phyloP scores from a whole-genome alignment of 1,140 invertebrate genomes.

The Heliothis virescens region DNA sequence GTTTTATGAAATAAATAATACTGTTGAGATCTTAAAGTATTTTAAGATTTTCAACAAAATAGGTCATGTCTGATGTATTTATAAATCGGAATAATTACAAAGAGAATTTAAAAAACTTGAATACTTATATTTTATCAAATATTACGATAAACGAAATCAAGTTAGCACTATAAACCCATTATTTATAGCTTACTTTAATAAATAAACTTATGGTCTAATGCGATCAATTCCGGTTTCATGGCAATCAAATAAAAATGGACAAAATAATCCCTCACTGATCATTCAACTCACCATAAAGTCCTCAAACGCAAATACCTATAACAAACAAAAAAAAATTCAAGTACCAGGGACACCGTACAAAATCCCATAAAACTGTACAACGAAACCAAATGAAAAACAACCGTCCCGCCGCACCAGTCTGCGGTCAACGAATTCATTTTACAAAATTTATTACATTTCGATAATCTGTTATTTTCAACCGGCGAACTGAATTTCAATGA shows the following conservation, averaged over 20 bases:
- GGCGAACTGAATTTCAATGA: conserved; percentile 55
- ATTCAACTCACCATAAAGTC: background rate
- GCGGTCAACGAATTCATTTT: conserved; percentile 70
- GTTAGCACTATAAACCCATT: too few species aligned
- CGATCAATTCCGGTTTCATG: too few species aligned
- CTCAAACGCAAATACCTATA: background rate
- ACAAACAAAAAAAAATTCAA: conserved; percentile 7
- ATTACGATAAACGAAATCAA: too few species aligned
- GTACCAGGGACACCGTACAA: background rate
- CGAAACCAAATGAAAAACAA: conserved; percentile 64
- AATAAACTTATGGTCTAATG: too few species aligned
- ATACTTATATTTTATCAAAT: too few species aligned
- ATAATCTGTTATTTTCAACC: conserved; percentile 68
- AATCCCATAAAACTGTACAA: conserved; percentile 1
- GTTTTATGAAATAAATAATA: conserved; percentile 6
- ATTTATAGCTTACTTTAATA: too few species aligned
- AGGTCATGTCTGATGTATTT: too few species aligned
- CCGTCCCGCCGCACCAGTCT: conserved; percentile 61
- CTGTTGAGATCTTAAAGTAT: background rate
- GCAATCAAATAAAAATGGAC: too few species aligned
- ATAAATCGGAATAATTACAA: too few species aligned
- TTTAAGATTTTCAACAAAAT: background rate
- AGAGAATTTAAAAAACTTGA: too few species aligned
- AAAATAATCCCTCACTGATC: too few species aligned
- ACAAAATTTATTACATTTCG: conserved; percentile 69